phyloP scores from a whole-genome alignment of 1,140 invertebrate genomes.

The Chrysopa pallens region DNA sequence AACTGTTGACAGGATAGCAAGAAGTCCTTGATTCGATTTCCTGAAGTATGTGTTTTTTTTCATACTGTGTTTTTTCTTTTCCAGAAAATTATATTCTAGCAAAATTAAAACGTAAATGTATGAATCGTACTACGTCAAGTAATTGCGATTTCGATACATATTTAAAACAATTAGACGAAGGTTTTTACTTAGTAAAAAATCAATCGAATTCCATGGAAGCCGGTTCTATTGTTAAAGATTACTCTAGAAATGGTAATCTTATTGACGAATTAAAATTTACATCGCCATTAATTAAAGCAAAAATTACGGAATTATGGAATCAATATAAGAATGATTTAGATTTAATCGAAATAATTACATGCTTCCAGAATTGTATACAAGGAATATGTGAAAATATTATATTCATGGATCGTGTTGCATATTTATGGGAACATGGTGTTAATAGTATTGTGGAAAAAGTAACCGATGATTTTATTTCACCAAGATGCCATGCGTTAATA shows the following conservation, averaged over 20 bases:
- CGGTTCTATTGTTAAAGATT: neutral
- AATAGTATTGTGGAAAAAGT: constrained; percentile 32
- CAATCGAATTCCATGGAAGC: neutral
- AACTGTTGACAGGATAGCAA: too few species aligned
- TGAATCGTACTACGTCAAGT: constrained; percentile 26
- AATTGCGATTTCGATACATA: constrained; percentile 28
- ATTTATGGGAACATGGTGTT: constrained; percentile 34
- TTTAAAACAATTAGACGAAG: constrained; percentile 23
- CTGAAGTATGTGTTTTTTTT: too few species aligned
- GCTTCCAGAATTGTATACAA: constrained; percentile 25
- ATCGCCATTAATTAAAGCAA: constrained; percentile 4
- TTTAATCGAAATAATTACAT: constrained; percentile 18
- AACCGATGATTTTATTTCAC: constrained; percentile 34
- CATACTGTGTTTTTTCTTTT: constrained; percentile 19
- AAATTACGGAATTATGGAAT: constrained; percentile 15
- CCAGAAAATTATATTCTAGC: constrained; percentile 30
- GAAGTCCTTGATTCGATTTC: too few species aligned
- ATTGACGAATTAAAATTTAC: constrained; percentile 2
- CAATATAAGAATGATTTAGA: constrained; percentile 10
- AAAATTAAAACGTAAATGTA: constrained; percentile 34
- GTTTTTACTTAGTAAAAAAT: constrained; percentile 15
- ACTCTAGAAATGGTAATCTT: neutral
- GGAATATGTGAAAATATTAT: constrained; percentile 46
- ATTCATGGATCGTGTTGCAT: constrained; percentile 42
- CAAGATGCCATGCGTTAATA: constrained; percentile 35